These are phyloP conservation scores for Galerucella nymphaeae DNA, from an alignment of 2,888 invertebrate species.

Conservation along the genomic window DNA sequence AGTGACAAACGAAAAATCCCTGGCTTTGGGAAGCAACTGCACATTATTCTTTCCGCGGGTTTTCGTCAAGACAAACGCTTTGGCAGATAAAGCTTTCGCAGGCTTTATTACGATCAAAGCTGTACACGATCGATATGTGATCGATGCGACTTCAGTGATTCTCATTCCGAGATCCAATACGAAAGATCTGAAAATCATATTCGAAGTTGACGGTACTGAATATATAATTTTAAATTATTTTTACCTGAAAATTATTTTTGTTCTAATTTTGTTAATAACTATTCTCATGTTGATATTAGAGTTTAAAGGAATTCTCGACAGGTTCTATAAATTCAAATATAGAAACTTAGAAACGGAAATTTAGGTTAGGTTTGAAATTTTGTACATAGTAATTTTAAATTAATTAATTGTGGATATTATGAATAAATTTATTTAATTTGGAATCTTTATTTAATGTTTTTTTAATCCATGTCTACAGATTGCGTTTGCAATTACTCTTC, in stretches of 20 bases:
- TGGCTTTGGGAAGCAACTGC: constrained; percentile 8
- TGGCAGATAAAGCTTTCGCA: constrained; percentile 10
- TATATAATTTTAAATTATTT: constrained; percentile 49
- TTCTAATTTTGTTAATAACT: constrained; percentile 36
- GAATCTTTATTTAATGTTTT: no score
- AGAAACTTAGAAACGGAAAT: constrained; percentile 6
- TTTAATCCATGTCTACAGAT: no score
- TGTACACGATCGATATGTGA: constrained; percentile 11
- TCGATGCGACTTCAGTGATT: constrained; percentile 31
- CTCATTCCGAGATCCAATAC: constrained; percentile 25
- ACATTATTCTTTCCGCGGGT: constrained; percentile 24
- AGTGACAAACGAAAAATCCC: constrained; percentile 1
- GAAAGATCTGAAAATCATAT: constrained; percentile 31
- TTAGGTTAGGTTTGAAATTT: background rate
- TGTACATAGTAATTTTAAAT: background rate
- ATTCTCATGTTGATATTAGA: constrained; percentile 43
- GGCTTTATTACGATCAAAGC: constrained; percentile 36
- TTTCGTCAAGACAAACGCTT: constrained; percentile 15
- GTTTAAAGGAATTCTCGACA: constrained; percentile 40
- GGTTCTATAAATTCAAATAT: constrained; percentile 21
- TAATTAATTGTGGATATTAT: background rate
- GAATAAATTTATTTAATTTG: no score
- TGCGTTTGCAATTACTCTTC: no score
- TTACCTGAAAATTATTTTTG: constrained; percentile 46
- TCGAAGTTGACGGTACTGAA: constrained; percentile 37